Conservation (phyloP, 2,113 vertebrate species). For the Hydrochoerus hydrochaeris region DNA sequence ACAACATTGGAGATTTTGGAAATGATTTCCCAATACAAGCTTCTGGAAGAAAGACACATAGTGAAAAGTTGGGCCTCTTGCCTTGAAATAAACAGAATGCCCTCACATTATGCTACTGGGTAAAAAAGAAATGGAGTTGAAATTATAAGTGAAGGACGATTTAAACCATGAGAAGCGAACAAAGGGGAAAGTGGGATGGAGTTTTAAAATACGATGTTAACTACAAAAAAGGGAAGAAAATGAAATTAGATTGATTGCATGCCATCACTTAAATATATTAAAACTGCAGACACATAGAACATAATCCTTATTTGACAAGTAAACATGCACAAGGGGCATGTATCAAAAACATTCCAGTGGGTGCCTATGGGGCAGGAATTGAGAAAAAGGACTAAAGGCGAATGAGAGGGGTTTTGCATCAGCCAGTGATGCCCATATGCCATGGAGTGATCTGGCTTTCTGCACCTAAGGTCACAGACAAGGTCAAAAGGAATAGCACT, state of each 20-base stretch:
- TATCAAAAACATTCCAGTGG: not conserved
- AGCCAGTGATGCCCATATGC: no score
- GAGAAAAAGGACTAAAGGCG: not conserved
- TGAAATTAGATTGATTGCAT: not conserved
- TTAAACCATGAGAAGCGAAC: not conserved
- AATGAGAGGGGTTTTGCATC: not conserved
- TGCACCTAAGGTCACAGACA: not conserved
- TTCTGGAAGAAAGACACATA: not conserved
- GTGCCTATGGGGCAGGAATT: not conserved
- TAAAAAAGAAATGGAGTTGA: not conserved
- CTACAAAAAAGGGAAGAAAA: not conserved
- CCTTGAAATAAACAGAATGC: not conserved
- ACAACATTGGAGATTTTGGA: not conserved
- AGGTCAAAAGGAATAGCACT: not conserved
- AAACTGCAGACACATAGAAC: not conserved
- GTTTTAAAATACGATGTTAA: not conserved
- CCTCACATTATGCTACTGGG: not conserved
- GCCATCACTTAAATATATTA: not conserved
- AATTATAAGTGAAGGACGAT: not conserved
- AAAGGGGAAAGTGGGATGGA: not conserved
- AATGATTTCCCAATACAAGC: not conserved
- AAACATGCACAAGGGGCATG: not conserved
- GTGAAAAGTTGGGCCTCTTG: not conserved
- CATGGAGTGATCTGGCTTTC: not conserved
- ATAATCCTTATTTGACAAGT: not conserved